phyloP scores from a whole-genome alignment of 2,797 vertebrate genomes.

The Tenualosa ilisha region DNA sequence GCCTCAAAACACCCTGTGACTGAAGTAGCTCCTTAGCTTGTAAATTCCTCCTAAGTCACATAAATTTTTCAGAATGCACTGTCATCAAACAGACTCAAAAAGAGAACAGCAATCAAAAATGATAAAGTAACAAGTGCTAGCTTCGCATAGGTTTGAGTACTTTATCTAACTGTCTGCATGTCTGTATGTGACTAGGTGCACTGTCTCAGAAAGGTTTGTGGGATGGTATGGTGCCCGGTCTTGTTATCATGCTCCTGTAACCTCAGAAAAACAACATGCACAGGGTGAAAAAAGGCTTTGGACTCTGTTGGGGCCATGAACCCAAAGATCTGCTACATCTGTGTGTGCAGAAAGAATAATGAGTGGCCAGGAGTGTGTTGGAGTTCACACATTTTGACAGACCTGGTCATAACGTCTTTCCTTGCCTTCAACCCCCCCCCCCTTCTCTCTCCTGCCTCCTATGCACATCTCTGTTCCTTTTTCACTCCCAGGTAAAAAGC shows the following conservation, averaged over 20 bases:
- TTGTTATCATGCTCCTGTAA: background rate
- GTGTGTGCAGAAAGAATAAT: background rate
- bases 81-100: background rate
- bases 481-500: background rate
- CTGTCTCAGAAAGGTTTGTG: background rate
- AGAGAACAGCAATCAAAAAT: background rate
- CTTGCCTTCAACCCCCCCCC: too few relatives aligned
- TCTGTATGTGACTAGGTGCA: background rate
- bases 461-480: background rate
- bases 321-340: background rate
- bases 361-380: background rate
- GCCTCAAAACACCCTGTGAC: background rate
- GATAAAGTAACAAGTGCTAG: background rate
- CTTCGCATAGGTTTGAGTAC: background rate
- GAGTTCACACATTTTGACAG: background rate
- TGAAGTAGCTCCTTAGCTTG: background rate
- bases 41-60: background rate
- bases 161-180: background rate
- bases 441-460: background rate
- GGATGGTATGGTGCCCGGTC: background rate
- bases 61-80: background rate
- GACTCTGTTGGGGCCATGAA: background rate
- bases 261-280: background rate
- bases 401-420: too few relatives aligned
- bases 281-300: background rate